A percentile compares a stretch with the other conserved stretches of the same genome.
These are phyloP conservation scores for Balanococcus diminutus DNA, from an alignment of 2,888 invertebrate genomes.

Conservation along the genomic window DNA sequence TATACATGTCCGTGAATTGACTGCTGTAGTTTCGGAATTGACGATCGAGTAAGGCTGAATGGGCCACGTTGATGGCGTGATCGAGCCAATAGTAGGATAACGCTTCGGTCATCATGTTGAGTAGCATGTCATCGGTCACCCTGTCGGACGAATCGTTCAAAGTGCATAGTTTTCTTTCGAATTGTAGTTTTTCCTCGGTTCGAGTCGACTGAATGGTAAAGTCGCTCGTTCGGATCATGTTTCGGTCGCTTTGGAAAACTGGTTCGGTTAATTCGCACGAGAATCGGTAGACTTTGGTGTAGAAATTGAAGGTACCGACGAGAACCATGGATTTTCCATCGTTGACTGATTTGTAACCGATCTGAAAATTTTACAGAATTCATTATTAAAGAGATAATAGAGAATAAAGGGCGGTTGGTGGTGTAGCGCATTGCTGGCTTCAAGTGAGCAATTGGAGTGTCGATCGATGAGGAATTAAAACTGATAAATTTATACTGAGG, in stretches of 20 bases:
- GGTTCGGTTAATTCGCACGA: conserved; percentile 24
- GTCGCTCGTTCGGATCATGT: conserved; percentile 2
- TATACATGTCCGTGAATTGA: neutral
- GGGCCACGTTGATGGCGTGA: conserved; percentile 34
- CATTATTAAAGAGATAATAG: neutral
- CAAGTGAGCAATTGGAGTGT: neutral
- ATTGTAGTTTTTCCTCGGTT: neutral
- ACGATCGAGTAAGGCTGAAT: neutral
- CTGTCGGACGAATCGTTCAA: neutral
- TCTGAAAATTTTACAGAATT: conserved; percentile 25
- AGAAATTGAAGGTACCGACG: conserved; percentile 9
- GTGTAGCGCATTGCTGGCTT: neutral
- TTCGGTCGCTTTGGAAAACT: neutral
- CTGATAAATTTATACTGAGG: too few species aligned
- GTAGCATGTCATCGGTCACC: neutral
- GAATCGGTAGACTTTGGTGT: conserved; percentile 17
- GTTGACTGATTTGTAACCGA: neutral
- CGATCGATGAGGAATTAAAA: too few species aligned
- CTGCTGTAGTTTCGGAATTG: neutral
- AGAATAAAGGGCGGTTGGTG: neutral
- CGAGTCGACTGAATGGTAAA: neutral
- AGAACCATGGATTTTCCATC: neutral
- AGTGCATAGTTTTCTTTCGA: neutral
- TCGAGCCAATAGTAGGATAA: conserved; percentile 9
- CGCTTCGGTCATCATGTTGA: conserved; percentile 6